Evolutionary conservation across 2,797 vertebrate species (phyloP), one percentile per base, ranked within the genome.

Genomic region (Miichthys miiuy): DNA sequence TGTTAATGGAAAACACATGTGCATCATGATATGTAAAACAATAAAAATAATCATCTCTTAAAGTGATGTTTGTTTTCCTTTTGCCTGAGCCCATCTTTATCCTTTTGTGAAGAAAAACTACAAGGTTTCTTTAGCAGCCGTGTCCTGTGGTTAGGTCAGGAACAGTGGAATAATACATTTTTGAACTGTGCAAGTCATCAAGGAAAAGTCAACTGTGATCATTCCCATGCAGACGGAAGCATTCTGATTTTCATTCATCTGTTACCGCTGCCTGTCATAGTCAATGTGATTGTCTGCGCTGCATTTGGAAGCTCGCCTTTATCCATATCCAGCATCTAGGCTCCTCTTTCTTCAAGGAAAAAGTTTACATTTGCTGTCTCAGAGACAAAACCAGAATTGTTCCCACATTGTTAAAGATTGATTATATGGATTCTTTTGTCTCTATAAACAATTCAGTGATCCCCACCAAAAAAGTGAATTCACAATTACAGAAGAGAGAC

Each of bases 371-470:
- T 64, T n/a, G 34, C 61, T 60, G 73, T 80, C 77, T 85, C 63
- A 5, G 51, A 78, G 48, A 79, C 62, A 66, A 58, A 81, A 74
- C 44, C 62, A 61, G 30, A 79, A 71, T 48, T 62, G 74, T 83
- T 81, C 69, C 83, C 81, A 80, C 78, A 65, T 66, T 50, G 68
- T 93, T 61, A 90, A 89, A 88, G 71, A 87, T 86, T 91, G 78
- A 91, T 86, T 80, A 62, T 77, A 79, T 83, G 67, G 83, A 84
- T 81, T 80, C 34, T 82, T 87, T 84, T 87, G 81, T 91, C 71
- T 87, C 68, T 51, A 81, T 88, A 80, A 91, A 90, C 85, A 88
- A 84, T 77, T 86, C 60, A 81, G 71, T 73, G 75, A 86, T 79
- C 50, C 61, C 60, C 30, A 56, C 27, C 51, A 41, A 86, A 86